Conservation (phyloP, 2,113 vertebrate species). For the Odobenus rosmarus region DNA sequence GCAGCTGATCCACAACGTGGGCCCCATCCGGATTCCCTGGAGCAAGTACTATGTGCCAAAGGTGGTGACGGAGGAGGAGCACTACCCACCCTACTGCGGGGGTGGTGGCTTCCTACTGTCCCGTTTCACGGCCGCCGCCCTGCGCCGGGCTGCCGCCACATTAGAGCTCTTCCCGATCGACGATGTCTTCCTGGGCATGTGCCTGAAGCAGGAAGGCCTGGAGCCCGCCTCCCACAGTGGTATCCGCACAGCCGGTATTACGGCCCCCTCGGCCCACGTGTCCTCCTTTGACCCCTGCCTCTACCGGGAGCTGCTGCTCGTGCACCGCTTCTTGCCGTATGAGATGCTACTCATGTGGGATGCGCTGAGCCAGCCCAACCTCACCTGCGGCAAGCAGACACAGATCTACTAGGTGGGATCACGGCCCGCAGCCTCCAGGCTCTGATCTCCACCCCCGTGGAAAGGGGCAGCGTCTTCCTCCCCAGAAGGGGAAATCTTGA, state of each 20-base stretch:
- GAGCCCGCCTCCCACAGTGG: constrained; percentile 86
- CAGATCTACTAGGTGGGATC: neutral
- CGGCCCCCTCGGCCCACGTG: constrained; percentile 76
- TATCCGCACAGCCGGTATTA: constrained; percentile 89
- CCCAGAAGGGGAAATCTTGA: constrained; percentile 88
- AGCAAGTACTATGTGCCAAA: constrained; percentile 92
- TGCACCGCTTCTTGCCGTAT: constrained; percentile 89
- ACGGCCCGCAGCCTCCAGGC: constrained; percentile 69
- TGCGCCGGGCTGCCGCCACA: constrained; percentile 83
- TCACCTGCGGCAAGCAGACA: constrained; percentile 82
- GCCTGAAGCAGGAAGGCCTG: constrained; percentile 84
- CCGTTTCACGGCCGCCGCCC: constrained; percentile 83
- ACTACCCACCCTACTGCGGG: constrained; percentile 89
- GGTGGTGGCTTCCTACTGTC: constrained; percentile 92
- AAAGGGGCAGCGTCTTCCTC: constrained; percentile 89
- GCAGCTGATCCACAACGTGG: constrained; percentile 88
- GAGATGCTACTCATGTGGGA: constrained; percentile 91
- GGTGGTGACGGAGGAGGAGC: constrained; percentile 83
- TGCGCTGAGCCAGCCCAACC: constrained; percentile 78
- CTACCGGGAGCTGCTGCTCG: constrained; percentile 88
- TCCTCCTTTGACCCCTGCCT: constrained; percentile 92
- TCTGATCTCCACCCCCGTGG: constrained; percentile 75
- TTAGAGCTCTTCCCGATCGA: constrained; percentile 91
- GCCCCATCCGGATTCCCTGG: constrained; percentile 87
- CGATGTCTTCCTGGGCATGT: constrained; percentile 93